Evolutionary conservation across 2,888 invertebrate species (phyloP), one percentile per base, ranked within the genome.

Genomic region (Drosophila sordidula): DNA sequence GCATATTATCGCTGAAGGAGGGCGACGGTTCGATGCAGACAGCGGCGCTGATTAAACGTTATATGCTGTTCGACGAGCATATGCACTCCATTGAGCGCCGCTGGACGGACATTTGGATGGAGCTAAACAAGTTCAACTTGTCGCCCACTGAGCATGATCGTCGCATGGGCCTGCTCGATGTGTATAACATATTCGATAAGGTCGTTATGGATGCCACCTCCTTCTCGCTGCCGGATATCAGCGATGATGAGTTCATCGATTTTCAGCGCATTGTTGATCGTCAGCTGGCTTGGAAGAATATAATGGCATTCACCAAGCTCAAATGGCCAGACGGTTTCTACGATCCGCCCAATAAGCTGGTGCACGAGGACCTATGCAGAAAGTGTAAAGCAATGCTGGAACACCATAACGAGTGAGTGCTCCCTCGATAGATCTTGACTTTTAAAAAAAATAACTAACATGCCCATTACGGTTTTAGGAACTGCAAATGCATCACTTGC

Each of bases 61-160:
- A 94, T 82, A 92, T 94, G 70, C 93, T 93, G 68, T 94, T 94
- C 88, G 94, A 94, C 82, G 93, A 94, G 83, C 94, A 94, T 89
- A 94, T 94, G 94, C 93, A 93, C 72, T 92, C 87, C 49, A 85
- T 94, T 62, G 93, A 93, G 68, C 93, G 93, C 29, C 92, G 93
- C 73, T 94, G 94, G 94, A 91, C 93, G 70, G 93, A 93, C 65
- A 93, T 93, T 52, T 92, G 92, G 91, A 80, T 89, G 22, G 87
- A 90, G 80, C 75, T 92, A 11, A 90, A 92, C 83, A 82, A 90
- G 73, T 92, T 90, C 68, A 91, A 92, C 86, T 86, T 91, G 74
- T 90, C 90, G 16, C 87, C 87, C 64, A 88, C 89, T 14, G 92
- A 92, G 63, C 82, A 89, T 44, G 90, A 90, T 61, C 87, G 92